Conservation (phyloP, 2,797 vertebrate genomes). For the Tenualosa ilisha region DNA sequence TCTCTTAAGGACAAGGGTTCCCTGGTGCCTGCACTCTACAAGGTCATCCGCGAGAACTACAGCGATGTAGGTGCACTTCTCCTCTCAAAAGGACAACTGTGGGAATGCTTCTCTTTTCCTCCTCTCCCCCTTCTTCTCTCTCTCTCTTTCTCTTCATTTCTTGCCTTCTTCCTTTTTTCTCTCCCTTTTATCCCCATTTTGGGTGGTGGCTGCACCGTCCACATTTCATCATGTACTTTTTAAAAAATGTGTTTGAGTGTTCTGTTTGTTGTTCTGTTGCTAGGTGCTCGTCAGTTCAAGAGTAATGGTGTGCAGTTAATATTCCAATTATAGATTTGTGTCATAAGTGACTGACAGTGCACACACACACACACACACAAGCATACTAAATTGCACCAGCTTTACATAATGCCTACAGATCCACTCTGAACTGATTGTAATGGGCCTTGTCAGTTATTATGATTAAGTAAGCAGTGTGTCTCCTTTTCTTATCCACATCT, state of each 20-base stretch:
- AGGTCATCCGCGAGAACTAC: constrained; percentile 94
- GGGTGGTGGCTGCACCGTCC: not conserved
- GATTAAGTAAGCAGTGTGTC: not conserved
- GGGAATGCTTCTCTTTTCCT: no score
- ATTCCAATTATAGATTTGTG: not conserved
- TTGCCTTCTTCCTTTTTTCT: not conserved
- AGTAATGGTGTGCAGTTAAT: not conserved
- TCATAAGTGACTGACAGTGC: not conserved
- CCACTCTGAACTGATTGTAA: not conserved
- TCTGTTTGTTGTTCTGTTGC: not conserved
- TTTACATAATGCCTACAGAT: not conserved
- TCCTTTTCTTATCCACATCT: no score
- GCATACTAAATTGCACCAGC: not conserved
- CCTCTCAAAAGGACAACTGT: no score
- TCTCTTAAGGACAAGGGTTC: constrained; percentile 87
- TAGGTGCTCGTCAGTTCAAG: not conserved
- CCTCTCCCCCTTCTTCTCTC: not conserved
- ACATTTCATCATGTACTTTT: not conserved
- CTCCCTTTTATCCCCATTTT: not conserved
- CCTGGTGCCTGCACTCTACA: constrained; percentile 93
- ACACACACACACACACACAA: not conserved
- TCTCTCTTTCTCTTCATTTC: not conserved
- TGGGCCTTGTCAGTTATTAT: not conserved
- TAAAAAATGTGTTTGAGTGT: not conserved
- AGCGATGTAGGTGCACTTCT: constrained; percentile 83